These are phyloP conservation scores for Chaetogeoica ovagalla DNA, from an alignment of 2,888 invertebrate species.

Conservation along the genomic window DNA sequence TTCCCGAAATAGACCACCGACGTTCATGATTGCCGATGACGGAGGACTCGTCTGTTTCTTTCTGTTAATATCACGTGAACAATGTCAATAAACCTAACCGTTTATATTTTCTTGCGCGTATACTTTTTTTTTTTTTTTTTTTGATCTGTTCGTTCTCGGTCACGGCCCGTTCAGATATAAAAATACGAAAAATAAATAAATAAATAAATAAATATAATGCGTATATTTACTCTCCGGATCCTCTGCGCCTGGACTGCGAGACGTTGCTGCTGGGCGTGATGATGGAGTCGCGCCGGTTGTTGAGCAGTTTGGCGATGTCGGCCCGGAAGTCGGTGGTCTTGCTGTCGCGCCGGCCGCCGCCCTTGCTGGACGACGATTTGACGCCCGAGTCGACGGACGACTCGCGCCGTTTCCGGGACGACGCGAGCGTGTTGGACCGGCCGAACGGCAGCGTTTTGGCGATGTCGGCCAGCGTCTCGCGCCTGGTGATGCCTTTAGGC, in stretches of 20 bases:
- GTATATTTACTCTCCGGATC: slow-evolving; percentile 32
- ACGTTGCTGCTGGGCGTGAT: slow-evolving; percentile 36
- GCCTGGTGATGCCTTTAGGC: slow-evolving; percentile 70
- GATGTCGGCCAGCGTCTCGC: slow-evolving; percentile 85
- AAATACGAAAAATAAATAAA: too few relatives aligned
- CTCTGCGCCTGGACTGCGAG: slow-evolving; percentile 29
- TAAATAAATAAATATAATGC: too few relatives aligned
- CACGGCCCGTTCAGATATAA: too few relatives aligned
- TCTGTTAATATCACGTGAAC: too few relatives aligned
- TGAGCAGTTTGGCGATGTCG: slow-evolving; percentile 46
- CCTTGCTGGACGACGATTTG: slow-evolving; percentile 67
- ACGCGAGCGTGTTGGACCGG: slow-evolving; percentile 65
- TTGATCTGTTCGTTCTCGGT: too few relatives aligned
- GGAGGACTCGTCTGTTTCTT: too few relatives aligned
- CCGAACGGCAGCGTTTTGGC: slow-evolving; percentile 84
- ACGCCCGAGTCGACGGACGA: slow-evolving; percentile 86
- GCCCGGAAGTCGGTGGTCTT: slow-evolving; percentile 60
- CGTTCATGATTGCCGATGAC: too few relatives aligned
- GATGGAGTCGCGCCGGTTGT: slow-evolving; percentile 39
- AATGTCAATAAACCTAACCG: too few relatives aligned
- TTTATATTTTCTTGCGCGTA: too few relatives aligned
- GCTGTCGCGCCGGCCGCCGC: slow-evolving; percentile 63
- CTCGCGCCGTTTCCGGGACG: slow-evolving; percentile 74
- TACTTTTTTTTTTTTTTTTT: too few relatives aligned
- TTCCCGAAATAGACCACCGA: too few relatives aligned